Evolutionary conservation across 2,797 vertebrate genomes (phyloP).

Genomic region (Phyllotis vaccarum): DNA sequence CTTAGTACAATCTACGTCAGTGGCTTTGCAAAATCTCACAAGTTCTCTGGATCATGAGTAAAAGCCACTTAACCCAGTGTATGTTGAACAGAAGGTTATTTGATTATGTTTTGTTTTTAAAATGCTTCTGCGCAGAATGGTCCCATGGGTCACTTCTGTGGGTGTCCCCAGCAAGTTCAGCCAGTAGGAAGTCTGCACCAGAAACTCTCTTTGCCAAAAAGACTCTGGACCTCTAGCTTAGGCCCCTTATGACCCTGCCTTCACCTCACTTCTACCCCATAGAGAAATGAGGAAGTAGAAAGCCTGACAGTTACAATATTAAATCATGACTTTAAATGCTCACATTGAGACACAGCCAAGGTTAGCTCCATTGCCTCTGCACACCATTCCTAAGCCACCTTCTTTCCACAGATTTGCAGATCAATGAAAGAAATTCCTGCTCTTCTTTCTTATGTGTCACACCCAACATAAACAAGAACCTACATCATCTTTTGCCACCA

Average conservation of each 20-base stretch:
- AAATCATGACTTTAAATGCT: neutral
- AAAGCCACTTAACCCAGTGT: neutral
- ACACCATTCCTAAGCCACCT: neutral
- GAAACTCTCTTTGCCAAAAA: neutral
- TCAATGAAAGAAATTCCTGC: neutral
- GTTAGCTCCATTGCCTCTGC: neutral
- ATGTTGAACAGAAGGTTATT: constrained; percentile 53
- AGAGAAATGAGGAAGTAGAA: neutral
- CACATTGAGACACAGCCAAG: neutral
- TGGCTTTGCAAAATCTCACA: neutral
- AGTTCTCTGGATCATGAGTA: neutral
- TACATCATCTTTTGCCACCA: neutral
- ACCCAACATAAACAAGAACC: neutral
- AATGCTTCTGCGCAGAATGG: constrained; percentile 60
- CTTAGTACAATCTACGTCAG: neutral
- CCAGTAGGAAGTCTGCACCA: neutral
- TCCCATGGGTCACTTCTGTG: constrained; percentile 5
- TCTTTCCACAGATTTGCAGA: constrained; percentile 31
- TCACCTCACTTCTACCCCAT: neutral
- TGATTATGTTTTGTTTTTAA: constrained; percentile 60
- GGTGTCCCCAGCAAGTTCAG: constrained; percentile 22
- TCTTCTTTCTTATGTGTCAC: neutral
- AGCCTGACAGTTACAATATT: neutral
- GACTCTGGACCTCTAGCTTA: neutral
- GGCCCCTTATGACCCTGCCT: neutral